Evolutionary conservation across 2,113 vertebrate species (phyloP), one percentile per base, ranked within the genome.

Genomic region (Mus musculus): DNA sequence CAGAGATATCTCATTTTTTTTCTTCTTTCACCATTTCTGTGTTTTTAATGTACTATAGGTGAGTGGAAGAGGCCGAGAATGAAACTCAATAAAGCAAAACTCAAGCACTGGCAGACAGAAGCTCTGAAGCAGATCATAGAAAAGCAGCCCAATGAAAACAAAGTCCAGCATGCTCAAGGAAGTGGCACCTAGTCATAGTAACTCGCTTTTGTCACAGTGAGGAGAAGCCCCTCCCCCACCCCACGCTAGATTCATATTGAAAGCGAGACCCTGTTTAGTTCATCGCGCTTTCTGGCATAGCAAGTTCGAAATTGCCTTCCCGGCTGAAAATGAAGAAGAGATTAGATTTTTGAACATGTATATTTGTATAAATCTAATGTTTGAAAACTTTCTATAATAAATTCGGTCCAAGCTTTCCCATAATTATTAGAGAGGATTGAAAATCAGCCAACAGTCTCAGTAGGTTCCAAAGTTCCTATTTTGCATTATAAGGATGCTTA

Each of bases 351-450:
- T 49, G 42, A 86, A n/a, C 73, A 42, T 87, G 28, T 73, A 36
- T 82, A 39, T 81, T 84, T 84, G 13, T 86, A 61, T 33, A 88
- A 82, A 2, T 65, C 46, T 63, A 82, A 81, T 6, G 3, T 77
- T 65, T 54, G 65, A 88, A 94, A 96, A 56, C 42, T 54, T 75
- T 80, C 36, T 93, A n/a, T 88, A 65, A 95, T 78, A 88, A 91
- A 93, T 88, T 87, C 33, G n/a, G 54, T 26, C 3, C 75, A 75
- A 69, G 65, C 67, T 88, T 88, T 52, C 77, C 46, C 26, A 76
- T 76, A 82, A 73, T 69, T 92, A 92, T 54, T 81, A 52, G 94
- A 72, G 20, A 75, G 42, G 42, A 2, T 81, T 91, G 28, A 52
- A 77, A 65, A 24, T 19, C 0, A 88, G 24, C 5, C 65, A 92